Evolutionary conservation across 1,140 invertebrate genomes (phyloP).

Genomic region (Drosophila simulans): DNA sequence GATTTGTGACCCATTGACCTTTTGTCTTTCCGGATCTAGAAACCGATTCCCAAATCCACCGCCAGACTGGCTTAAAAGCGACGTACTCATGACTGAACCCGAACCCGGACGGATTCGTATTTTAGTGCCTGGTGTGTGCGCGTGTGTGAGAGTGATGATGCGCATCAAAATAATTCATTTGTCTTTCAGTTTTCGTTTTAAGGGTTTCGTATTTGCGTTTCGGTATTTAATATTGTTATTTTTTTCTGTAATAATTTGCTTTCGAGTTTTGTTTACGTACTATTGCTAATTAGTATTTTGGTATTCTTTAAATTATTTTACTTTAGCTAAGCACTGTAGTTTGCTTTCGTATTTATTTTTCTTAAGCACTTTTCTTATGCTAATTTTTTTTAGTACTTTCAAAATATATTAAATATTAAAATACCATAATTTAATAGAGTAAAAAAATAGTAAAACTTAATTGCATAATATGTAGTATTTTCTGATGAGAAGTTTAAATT

Average conservation of each 20-base stretch:
- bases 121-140: constrained; percentile 68
- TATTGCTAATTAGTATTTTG: background rate
- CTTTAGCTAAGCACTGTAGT: constrained; percentile 16
- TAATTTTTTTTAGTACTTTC: constrained; percentile 16
- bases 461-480: constrained; percentile 18
- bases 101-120: constrained; percentile 20
- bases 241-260: background rate
- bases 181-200: constrained; percentile 31
- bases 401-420: background rate
- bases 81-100: constrained; percentile 8
- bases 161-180: constrained; percentile 50
- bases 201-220: constrained; percentile 14
- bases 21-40: background rate
- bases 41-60: background rate
- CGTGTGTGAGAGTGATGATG: constrained; percentile 51
- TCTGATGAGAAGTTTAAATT: background rate
- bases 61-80: background rate
- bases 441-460: constrained; percentile 9
- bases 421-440: constrained; percentile 12
- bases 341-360: constrained; percentile 17
- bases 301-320: constrained; percentile 4
- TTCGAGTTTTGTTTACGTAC: background rate
- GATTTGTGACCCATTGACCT: background rate
- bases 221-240: constrained; percentile 8
- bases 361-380: constrained; percentile 8